Percentiles rank a stretch among this genome's conserved stretches.
These are phyloP conservation scores for Umimayanthus kanabou DNA, from an alignment of 92 coral and sea anemone species.

Conservation along the genomic window DNA sequence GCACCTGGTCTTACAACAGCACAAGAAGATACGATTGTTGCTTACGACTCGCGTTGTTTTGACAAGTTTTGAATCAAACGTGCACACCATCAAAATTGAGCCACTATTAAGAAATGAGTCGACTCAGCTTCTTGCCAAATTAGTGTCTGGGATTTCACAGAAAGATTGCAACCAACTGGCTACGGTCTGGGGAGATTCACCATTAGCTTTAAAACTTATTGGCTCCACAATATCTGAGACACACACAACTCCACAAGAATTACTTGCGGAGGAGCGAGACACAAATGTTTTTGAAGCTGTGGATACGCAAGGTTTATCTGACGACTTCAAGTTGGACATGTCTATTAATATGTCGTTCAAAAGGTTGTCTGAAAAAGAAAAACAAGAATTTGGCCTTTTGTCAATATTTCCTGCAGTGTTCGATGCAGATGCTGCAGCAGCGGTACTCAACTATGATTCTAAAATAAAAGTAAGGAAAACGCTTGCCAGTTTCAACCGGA, in stretches of 20 bases:
- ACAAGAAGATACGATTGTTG: not conserved
- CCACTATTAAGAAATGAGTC: not conserved
- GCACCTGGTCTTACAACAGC: not conserved
- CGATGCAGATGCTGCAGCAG: too few relatives aligned
- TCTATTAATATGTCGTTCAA: not conserved
- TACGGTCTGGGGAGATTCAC: not conserved
- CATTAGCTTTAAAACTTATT: conserved; percentile 5
- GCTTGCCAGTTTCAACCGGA: not conserved
- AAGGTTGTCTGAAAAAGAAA: not conserved
- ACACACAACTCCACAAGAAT: not conserved
- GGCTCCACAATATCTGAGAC: conserved; percentile 7
- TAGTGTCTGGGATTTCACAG: conserved; percentile 3
- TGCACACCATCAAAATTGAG: not conserved
- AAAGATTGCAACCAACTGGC: conserved; percentile 9
- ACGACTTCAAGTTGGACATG: not conserved
- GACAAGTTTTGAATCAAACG: not conserved
- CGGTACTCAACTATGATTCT: too few relatives aligned
- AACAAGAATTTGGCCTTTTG: not conserved
- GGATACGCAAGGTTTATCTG: not conserved
- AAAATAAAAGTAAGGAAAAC: not conserved
- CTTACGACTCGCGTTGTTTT: conserved; percentile 14
- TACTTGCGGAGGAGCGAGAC: not conserved
- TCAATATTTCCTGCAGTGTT: too few relatives aligned
- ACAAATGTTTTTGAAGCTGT: conserved; percentile 8
- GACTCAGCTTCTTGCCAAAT: not conserved